Conservation (phyloP, 2,888 invertebrate genomes). For the Pollenia amentaria region DNA sequence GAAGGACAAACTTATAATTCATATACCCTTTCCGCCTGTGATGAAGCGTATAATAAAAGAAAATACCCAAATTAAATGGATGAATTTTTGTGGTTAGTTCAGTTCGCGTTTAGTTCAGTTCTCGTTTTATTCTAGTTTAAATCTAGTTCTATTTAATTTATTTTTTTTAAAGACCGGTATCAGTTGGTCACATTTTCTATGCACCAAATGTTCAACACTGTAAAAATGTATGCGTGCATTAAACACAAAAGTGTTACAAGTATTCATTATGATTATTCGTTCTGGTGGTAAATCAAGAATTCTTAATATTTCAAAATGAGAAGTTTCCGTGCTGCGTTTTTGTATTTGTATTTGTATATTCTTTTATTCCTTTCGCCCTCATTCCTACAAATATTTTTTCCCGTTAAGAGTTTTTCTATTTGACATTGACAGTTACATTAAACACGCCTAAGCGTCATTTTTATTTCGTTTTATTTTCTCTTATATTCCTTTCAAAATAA, state of each 20-base stretch:
- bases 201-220: not conserved
- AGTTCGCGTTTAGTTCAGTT: too few species aligned
- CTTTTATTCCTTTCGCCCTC: not conserved
- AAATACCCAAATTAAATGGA: too few species aligned
- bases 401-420: constrained; percentile 13
- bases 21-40: too few species aligned
- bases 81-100: too few species aligned
- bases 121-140: not conserved
- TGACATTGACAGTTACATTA: constrained; percentile 66
- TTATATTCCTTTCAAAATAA: constrained; percentile 45
- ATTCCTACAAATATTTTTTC: not conserved
- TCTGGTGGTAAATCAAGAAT: constrained; percentile 37
- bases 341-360: not conserved
- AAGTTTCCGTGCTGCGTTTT: constrained; percentile 47
- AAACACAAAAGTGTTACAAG: constrained; percentile 64
- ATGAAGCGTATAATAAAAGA: not conserved
- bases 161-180: too few species aligned
- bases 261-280: constrained; percentile 68
- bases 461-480: constrained; percentile 2
- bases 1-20: too few species aligned
- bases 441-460: constrained; percentile 54
- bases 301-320: constrained; percentile 57
- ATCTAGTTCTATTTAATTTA: too few species aligned
- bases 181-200: constrained; percentile 29
- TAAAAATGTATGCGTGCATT: constrained; percentile 25